Evolutionary conservation across 37 sponge, comb jelly and placozoan genomes (phyloP), one percentile per base, ranked within the genome.

Genomic region (Amphimedon queenslandica): DNA sequence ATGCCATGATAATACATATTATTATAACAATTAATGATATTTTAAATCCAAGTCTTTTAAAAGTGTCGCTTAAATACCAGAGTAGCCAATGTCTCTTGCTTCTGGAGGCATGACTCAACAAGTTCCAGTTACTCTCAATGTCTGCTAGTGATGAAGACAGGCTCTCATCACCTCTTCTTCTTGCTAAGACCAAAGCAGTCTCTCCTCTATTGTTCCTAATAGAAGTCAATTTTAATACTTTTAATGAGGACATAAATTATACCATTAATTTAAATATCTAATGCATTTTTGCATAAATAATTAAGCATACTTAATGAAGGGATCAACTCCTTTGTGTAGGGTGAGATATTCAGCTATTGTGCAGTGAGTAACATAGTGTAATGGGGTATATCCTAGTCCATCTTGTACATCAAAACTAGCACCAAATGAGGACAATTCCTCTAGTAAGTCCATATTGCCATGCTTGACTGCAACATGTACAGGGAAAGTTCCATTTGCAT

Each of bases 11-110:
- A 11, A 28, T 33, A 20, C 51, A 29, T 2, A 74, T 0, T 18
- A 60, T 37, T 4, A 74, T 28, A 8, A 74, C 64, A 1, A 74
- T 2, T 30, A 74, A 6, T 36, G 29, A 18, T 24, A 25, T 29
- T 56, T 37, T 74, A 53, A 53, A 74, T n/a, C 75, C 75, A 4
- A 74, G 13, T 29, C 60, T 35, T 20, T 58, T 31, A 13, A 61
- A 36, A 37, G 60, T 37, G 38, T 58, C 64, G 28, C 40, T 27
- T n/a, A 74, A 18, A 2, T 31, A 18, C 63, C 64, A 61, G 11
- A 36, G 58, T 25, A 61, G n/a, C n/a, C n/a, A n/a, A n/a, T n/a
- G n/a, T n/a, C n/a, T n/a, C n/a, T n/a, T n/a, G n/a, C n/a, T n/a
- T n/a, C 63, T 47, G 51, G 8, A 47, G 51, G 8, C 51, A 18